A percentile compares a stretch with the other conserved stretches of the same genome.
These are phyloP conservation scores for Dicrostonyx torquatus DNA, from an alignment of 2,797 vertebrate species.

Conservation along the genomic window DNA sequence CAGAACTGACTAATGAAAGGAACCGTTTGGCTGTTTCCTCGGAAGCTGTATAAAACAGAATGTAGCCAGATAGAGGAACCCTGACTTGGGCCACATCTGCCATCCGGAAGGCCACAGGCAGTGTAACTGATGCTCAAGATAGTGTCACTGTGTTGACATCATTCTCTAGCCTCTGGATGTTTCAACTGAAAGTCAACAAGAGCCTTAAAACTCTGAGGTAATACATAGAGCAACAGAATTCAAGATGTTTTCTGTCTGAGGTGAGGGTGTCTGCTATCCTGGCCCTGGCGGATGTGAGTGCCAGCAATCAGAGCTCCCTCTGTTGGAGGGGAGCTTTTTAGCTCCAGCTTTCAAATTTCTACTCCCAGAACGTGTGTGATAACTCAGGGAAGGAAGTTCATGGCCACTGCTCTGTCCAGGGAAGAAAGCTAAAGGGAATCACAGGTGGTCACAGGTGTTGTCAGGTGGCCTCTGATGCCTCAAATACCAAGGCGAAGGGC, in stretches of 20 bases:
- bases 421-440: slow-evolving; percentile 54
- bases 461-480: neutral
- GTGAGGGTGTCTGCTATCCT: neutral
- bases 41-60: neutral
- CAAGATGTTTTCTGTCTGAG: slow-evolving; percentile 30
- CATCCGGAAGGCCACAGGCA: neutral
- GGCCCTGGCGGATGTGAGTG: neutral
- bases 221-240: neutral
- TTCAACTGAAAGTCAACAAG: neutral
- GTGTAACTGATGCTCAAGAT: neutral
- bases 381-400: neutral
- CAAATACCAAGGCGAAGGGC: neutral
- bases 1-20: neutral
- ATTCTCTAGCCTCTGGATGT: neutral
- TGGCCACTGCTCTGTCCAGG: neutral
- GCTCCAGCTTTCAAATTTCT: slow-evolving; percentile 40
- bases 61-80: neutral
- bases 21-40: neutral
- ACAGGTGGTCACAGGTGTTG: slow-evolving; percentile 47
- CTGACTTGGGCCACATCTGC: neutral
- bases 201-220: neutral
- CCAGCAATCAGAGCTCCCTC: rapidly evolving
- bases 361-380: slow-evolving; percentile 2
- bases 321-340: slow-evolving; percentile 51
- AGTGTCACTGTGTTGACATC: neutral